Evolutionary conservation across 2,888 invertebrate genomes (phyloP).

Genomic region (Leptopilina syphax): DNA sequence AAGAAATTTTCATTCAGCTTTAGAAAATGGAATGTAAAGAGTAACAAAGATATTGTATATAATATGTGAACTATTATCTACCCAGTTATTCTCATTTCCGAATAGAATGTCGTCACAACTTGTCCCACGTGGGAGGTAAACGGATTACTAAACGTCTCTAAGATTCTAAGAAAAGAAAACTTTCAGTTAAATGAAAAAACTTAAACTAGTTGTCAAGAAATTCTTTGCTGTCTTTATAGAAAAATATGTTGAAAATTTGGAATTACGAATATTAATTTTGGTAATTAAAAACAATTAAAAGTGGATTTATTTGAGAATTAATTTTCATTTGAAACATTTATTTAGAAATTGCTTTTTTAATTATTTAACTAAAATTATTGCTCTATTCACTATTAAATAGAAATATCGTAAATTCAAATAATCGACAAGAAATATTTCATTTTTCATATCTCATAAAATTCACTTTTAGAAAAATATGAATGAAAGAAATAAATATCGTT

Average conservation of each 20-base stretch:
- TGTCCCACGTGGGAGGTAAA: slow-evolving; percentile 39
- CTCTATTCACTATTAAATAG: no score
- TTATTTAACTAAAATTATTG: no score
- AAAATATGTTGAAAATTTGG: neutral
- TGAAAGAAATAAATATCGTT: no score
- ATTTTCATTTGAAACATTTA: no score
- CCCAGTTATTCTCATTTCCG: slow-evolving; percentile 17
- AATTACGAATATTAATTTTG: no score
- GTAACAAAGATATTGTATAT: neutral
- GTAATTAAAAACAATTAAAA: no score
- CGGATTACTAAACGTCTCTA: slow-evolving; percentile 17
- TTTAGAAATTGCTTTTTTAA: no score
- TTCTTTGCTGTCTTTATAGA: neutral
- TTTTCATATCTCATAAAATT: no score
- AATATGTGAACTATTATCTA: slow-evolving; percentile 18
- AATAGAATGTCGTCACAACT: slow-evolving; percentile 30
- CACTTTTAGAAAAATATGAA: no score
- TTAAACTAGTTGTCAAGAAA: neutral
- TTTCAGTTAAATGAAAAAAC: slow-evolving; percentile 7
- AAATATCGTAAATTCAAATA: no score
- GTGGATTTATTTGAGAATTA: no score
- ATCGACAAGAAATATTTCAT: no score
- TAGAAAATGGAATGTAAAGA: neutral
- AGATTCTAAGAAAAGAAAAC: slow-evolving; percentile 11
- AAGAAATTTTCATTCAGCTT: neutral